phyloP scores from a whole-genome alignment of 1,140 invertebrate species.

The Trinorchestia longiramus region DNA sequence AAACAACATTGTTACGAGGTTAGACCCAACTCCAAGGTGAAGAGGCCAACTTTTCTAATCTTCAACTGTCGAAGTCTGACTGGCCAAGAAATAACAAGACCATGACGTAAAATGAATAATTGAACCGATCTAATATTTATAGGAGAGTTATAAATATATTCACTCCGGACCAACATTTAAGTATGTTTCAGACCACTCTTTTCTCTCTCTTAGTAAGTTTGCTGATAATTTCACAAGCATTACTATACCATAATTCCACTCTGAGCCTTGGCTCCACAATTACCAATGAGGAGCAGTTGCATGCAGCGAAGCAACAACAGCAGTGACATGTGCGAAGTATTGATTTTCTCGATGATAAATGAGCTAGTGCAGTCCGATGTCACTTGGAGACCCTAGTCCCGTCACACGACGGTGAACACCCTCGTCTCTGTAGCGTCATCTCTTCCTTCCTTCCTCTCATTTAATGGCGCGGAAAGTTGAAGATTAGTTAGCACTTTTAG shows the following conservation, averaged over 20 bases:
- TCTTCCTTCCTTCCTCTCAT: slow-evolving; percentile 32
- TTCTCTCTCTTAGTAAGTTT: background rate
- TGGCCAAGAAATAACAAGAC: background rate
- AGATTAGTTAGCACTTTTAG: slow-evolving; percentile 51
- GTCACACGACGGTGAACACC: slow-evolving; percentile 11
- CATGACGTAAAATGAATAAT: background rate
- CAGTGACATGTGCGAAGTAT: slow-evolving; percentile 21
- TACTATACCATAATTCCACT: background rate
- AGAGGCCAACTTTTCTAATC: background rate
- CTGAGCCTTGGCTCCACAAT: background rate
- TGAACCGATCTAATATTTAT: background rate
- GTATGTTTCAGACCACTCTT: background rate
- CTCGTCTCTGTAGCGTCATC: background rate
- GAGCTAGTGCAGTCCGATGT: background rate
- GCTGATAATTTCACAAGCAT: background rate
- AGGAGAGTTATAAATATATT: background rate
- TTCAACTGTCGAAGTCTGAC: background rate
- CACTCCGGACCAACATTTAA: too few relatives aligned
- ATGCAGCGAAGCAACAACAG: background rate
- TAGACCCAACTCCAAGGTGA: background rate
- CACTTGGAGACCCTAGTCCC: background rate
- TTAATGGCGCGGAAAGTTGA: slow-evolving; percentile 47
- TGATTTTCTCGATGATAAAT: slow-evolving; percentile 49
- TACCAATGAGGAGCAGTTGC: background rate
- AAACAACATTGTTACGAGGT: background rate